phyloP scores from a whole-genome alignment of 2,888 invertebrate species.

The Drosophila acutilabella region DNA sequence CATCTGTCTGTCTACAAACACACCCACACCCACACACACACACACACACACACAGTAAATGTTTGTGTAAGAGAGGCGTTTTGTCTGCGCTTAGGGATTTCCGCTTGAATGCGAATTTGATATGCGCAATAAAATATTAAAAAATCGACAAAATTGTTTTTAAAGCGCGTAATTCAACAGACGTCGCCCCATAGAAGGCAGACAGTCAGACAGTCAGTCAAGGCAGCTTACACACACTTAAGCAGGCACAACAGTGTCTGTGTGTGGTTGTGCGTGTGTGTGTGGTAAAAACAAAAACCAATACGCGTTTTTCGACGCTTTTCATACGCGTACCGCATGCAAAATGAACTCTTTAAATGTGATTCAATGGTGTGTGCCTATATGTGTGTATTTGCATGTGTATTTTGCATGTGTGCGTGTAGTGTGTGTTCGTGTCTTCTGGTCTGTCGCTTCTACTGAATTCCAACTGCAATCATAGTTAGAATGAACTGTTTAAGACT shows the following conservation, averaged over 20 bases:
- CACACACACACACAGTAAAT: neutral
- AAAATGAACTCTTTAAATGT: constrained; percentile 73
- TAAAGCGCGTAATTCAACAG: constrained; percentile 74
- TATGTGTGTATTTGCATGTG: neutral
- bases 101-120: constrained; percentile 78
- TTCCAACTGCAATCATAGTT: constrained; percentile 7
- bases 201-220: constrained; percentile 21
- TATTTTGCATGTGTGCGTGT: constrained; percentile 3
- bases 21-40: neutral
- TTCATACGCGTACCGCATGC: constrained; percentile 66
- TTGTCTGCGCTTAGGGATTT: constrained; percentile 75
- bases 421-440: constrained; percentile 13
- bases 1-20: constrained; percentile 43
- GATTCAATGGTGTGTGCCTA: constrained; percentile 48
- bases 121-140: constrained; percentile 80
- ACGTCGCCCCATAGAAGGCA: constrained; percentile 22
- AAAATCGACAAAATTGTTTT: constrained; percentile 77
- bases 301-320: constrained; percentile 49
- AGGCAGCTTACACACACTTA: constrained; percentile 14
- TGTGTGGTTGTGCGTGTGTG: constrained; percentile 24
- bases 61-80: constrained; percentile 51
- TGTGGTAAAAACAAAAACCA: constrained; percentile 48
- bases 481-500: too few species aligned
- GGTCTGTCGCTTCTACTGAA: constrained; percentile 28
- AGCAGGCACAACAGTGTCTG: constrained; percentile 28